Evolutionary conservation across 2,888 invertebrate species (phyloP).

Genomic region (Silvanus unidentatus): DNA sequence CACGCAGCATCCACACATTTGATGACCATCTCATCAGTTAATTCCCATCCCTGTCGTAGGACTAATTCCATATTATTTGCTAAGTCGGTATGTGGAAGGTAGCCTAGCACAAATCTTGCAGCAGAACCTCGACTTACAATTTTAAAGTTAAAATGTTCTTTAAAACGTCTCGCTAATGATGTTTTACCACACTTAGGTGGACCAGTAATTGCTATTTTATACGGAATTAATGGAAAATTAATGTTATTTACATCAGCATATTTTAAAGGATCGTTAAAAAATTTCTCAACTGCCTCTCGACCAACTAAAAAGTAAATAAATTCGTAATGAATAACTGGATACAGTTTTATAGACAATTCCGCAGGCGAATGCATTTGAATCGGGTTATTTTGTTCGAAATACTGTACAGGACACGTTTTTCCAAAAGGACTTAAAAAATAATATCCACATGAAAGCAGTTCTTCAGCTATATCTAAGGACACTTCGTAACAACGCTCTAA

Average conservation of each 20-base stretch:
- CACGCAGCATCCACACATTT: slow-evolving; percentile 51
- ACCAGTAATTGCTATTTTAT: slow-evolving; percentile 55
- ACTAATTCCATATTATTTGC: slow-evolving; percentile 44
- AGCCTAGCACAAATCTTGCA: slow-evolving; percentile 47
- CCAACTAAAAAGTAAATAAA: slow-evolving; percentile 57
- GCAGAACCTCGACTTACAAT: slow-evolving; percentile 53
- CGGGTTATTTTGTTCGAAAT: slow-evolving; percentile 48
- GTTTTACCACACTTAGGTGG: slow-evolving; percentile 61
- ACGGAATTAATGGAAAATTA: slow-evolving; percentile 48
- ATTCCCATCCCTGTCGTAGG: slow-evolving; percentile 45
- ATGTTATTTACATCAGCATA: slow-evolving; percentile 49
- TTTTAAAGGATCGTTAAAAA: slow-evolving; percentile 53
- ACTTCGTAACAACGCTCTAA: slow-evolving; percentile 56
- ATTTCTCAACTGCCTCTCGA: slow-evolving; percentile 47
- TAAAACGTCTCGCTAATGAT: slow-evolving; percentile 51
- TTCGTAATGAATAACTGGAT: slow-evolving; percentile 53
- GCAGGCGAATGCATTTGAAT: slow-evolving; percentile 50
- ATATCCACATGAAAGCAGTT: slow-evolving; percentile 53
- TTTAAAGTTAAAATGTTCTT: slow-evolving; percentile 51
- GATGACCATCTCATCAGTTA: slow-evolving; percentile 47
- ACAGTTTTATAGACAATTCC: slow-evolving; percentile 46
- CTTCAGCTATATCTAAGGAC: slow-evolving; percentile 52
- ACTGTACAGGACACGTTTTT: slow-evolving; percentile 59
- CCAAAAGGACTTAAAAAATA: slow-evolving; percentile 59
- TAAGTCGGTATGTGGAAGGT: slow-evolving; percentile 51